Evolutionary conservation across 1,140 invertebrate genomes (phyloP), one percentile per base, ranked within the genome.

Genomic region (Zaprionus camerounensis): DNA sequence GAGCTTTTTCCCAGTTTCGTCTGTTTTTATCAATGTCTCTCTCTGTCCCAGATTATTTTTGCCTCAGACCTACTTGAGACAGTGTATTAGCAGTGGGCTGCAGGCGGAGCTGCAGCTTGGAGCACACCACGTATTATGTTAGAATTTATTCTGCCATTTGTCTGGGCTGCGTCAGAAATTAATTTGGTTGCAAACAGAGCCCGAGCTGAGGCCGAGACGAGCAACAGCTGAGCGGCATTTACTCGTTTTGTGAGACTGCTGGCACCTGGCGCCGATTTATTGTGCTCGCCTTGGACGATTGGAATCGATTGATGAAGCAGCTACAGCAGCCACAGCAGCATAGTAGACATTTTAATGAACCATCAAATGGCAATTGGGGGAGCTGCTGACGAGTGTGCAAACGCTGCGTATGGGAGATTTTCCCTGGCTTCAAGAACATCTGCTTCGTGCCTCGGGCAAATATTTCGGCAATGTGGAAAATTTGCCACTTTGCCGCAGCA

Each of bases 321-420:
- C n/a, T 1, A 22, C 24, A 26, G 0, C 51, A n/a, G 51, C 0
- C 1, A 5, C 26, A 28, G 26, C 26, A 26, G n/a, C 53, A 11
- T 49, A 28, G 24, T 55, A 36, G 31, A 51, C 26, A 88, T 88
- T 83, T 83, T 76, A 87, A 88, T 83, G 83, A 87, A 78, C 83
- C 84, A 87, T 84, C 83, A 81, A 87, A 78, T 38, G 80, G 83
- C 80, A 75, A 82, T 86, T 82, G 83, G 56, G 73, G 66, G 41
- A 6, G 41, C 2, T 5, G n/a, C 34, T 55, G 49, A 61, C 63
- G 64, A 77, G 75, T 82, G 76, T 76, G 53, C 55, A 34, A 53
- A 66, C 83, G 83, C 78, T 83, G 84, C 84, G 83, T 88, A 88
- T 87, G 83, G 75, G 80, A 66, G 81, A 87, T 88, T 84, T 81